Conservation (phyloP, 2,797 vertebrate genomes). For the Trachurus trachurus region DNA sequence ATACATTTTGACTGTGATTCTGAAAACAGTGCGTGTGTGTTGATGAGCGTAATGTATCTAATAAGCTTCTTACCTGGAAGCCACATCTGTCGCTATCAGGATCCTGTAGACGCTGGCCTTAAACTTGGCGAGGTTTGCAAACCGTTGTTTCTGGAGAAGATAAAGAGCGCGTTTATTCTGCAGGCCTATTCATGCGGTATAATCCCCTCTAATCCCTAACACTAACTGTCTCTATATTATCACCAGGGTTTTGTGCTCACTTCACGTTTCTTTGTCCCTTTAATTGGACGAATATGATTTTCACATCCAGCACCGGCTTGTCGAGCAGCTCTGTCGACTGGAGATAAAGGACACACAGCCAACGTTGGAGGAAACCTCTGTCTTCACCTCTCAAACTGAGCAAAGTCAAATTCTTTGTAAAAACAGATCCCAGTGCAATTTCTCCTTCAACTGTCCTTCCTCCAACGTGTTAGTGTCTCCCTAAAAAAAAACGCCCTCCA, state of each 20-base stretch:
- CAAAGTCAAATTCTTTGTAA: neutral
- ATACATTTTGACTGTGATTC: too few species aligned
- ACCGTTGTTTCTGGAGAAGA: constrained; percentile 90
- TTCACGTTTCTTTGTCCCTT: constrained; percentile 1
- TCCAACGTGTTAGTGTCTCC: neutral
- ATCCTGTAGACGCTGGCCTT: constrained; percentile 97
- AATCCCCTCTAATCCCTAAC: constrained; percentile 28
- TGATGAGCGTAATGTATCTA: too few species aligned
- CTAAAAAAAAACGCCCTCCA: neutral
- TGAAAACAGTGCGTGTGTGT: neutral
- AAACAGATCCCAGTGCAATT: neutral
- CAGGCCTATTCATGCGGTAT: constrained; percentile 17
- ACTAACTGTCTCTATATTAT: neutral
- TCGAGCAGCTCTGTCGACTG: neutral
- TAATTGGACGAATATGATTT: constrained; percentile 5
- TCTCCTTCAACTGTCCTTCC: neutral
- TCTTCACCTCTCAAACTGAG: neutral
- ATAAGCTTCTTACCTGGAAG: constrained; percentile 87
- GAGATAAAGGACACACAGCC: neutral
- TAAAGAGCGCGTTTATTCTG: constrained; percentile 15
- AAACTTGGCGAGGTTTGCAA: constrained; percentile 95
- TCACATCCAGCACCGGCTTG: neutral
- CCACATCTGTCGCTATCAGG: constrained; percentile 96
- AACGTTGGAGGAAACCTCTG: neutral
- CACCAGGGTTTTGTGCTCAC: neutral